Percentiles rank a stretch among this genome's conserved stretches.
Evolutionary conservation across 2,113 vertebrate genomes (phyloP).

Genomic region (Paramisgurnus dabryanus): DNA sequence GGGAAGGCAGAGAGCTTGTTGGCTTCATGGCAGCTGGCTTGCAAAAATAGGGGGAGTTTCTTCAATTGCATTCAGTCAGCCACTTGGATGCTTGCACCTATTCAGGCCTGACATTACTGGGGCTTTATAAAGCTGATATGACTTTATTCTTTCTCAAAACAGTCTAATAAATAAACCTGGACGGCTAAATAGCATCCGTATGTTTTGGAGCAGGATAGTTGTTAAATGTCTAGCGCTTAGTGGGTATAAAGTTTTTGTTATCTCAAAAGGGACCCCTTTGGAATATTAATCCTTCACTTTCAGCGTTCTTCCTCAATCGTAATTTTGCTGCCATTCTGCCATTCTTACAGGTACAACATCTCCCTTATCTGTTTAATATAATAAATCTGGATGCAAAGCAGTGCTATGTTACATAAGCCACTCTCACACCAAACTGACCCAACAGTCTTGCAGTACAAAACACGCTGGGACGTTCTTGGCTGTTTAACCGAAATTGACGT

Average conservation of each 20-base stretch:
- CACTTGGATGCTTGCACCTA: slow-evolving; percentile 17
- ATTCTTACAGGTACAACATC: slow-evolving; percentile 48
- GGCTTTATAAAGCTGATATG: slow-evolving; percentile 52
- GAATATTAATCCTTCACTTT: not conserved
- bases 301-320: not conserved
- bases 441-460: slow-evolving; percentile 2
- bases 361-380: slow-evolving; percentile 47
- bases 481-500: not conserved
- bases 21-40: slow-evolving; percentile 11
- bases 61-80: slow-evolving; percentile 9
- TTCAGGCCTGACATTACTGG: slow-evolving; percentile 42
- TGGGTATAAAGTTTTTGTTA: too few species aligned
- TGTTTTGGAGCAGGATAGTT: slow-evolving; percentile 30
- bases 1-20: slow-evolving; percentile 16
- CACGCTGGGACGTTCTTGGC: not conserved
- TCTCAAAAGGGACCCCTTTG: too few species aligned
- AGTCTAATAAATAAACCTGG: slow-evolving; percentile 7
- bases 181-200: slow-evolving; percentile 51
- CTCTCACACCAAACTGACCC: slow-evolving; percentile 2
- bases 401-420: slow-evolving; percentile 27
- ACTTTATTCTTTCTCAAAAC: slow-evolving; percentile 51
- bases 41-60: slow-evolving; percentile 23
- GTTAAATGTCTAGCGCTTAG: not conserved
- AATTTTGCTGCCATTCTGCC: not conserved
- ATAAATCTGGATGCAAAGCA: slow-evolving; percentile 42